Conservation (phyloP, 1,140 invertebrate species). For the Rhynchophorus ferrugineus region DNA sequence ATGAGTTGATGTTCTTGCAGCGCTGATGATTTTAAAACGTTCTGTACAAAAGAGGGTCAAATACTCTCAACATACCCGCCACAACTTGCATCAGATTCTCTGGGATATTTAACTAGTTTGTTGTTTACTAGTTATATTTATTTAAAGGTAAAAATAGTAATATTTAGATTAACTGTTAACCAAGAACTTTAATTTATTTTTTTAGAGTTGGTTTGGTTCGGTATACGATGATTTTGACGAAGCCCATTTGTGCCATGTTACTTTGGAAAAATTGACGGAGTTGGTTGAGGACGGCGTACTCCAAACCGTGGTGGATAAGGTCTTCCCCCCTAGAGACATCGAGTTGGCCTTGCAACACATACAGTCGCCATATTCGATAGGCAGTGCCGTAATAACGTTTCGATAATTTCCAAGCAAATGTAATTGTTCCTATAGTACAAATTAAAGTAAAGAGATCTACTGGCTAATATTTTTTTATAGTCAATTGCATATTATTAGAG, state of each 20-base stretch:
- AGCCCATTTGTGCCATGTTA: constrained; percentile 42
- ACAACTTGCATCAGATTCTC: constrained; percentile 47
- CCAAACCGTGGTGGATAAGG: constrained; percentile 53
- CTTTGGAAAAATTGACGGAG: constrained; percentile 45
- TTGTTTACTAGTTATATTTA: constrained; percentile 40
- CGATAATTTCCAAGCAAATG: constrained; percentile 39
- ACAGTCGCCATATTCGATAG: constrained; percentile 56
- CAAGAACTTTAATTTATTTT: constrained; percentile 12
- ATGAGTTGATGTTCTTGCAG: no score
- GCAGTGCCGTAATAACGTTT: constrained; percentile 68
- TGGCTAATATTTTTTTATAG: no score
- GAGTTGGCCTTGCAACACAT: constrained; percentile 61
- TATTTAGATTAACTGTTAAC: no score
- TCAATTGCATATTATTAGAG: no score
- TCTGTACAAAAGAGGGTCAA: constrained; percentile 23
- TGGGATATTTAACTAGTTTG: constrained; percentile 46
- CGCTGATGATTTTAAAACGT: constrained; percentile 25
- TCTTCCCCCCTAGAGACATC: constrained; percentile 60
- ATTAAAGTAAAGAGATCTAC: neutral
- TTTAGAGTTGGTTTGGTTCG: constrained; percentile 18
- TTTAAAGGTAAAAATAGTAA: no score
- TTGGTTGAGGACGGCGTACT: constrained; percentile 49
- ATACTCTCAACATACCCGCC: constrained; percentile 38
- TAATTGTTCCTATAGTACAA: constrained; percentile 10
- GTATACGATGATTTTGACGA: constrained; percentile 41